Conservation (phyloP, 2,888 invertebrate species). For the Caenorhabditis imperialis region DNA sequence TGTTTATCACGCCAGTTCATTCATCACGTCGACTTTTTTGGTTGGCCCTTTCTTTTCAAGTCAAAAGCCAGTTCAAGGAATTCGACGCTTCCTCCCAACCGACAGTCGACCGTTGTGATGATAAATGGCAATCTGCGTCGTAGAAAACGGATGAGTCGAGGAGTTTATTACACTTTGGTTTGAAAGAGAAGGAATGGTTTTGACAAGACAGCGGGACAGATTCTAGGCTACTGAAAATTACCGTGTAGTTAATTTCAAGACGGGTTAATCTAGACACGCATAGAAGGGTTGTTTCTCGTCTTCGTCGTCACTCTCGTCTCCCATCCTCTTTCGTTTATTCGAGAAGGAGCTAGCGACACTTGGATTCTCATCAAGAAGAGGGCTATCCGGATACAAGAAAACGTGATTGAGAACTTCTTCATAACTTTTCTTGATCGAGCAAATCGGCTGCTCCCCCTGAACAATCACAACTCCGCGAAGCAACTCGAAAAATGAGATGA, state of each 20-base stretch:
- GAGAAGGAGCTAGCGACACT: not conserved
- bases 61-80: constrained; percentile 24
- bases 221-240: no score
- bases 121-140: constrained; percentile 27
- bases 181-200: no score
- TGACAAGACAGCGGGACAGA: no score
- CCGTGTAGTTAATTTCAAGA: no score
- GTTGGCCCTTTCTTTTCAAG: not conserved
- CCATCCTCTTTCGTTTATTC: not conserved
- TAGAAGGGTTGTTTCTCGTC: no score
- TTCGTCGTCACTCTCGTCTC: no score
- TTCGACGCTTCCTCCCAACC: constrained; percentile 7
- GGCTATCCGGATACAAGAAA: constrained; percentile 1
- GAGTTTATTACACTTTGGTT: no score
- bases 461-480: constrained; percentile 1
- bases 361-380: not conserved
- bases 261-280: no score
- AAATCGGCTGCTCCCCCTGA: constrained; percentile 10
- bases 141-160: constrained; percentile 5
- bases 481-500: constrained; percentile 8
- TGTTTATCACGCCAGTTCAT: constrained; percentile 47
- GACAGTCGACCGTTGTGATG: constrained; percentile 14
- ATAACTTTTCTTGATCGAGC: constrained; percentile 1
- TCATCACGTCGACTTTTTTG: constrained; percentile 12
- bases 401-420: constrained; percentile 11